A percentile compares a stretch with the other conserved stretches of the same genome.
These are phyloP conservation scores for Coleophora deauratella DNA, from an alignment of 2,888 invertebrate species.

Conservation along the genomic window DNA sequence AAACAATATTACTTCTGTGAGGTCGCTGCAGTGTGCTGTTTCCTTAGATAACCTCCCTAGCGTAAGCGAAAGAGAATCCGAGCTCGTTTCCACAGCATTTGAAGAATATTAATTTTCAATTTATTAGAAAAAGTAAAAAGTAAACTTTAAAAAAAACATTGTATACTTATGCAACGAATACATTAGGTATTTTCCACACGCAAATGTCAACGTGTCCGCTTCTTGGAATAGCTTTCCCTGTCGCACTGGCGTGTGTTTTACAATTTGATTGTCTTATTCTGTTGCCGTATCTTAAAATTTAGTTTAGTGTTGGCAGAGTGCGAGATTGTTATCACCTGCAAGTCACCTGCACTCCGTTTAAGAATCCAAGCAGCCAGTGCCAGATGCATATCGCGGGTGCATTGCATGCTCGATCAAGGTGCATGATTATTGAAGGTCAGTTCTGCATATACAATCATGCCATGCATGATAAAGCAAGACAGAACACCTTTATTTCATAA, in stretches of 20 bases:
- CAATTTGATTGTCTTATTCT: constrained; percentile 46
- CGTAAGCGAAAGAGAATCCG: no score
- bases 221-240: constrained; percentile 61
- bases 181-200: constrained; percentile 32
- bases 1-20: no score
- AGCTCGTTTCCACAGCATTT: no score
- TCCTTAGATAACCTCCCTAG: no score
- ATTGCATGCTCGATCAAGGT: constrained; percentile 31
- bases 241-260: constrained; percentile 39
- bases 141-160: no score
- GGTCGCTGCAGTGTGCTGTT: no score
- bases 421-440: constrained; percentile 56
- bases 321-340: no score
- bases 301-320: no score
- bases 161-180: not conserved
- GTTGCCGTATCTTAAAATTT: constrained; percentile 22
- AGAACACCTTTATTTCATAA: constrained; percentile 28
- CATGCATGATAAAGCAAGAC: constrained; percentile 28
- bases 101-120: no score
- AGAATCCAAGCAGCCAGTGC: constrained; percentile 18
- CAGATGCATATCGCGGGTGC: constrained; percentile 40
- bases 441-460: constrained; percentile 41
- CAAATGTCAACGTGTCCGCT: constrained; percentile 31
- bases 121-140: no score
- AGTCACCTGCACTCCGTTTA: not conserved